Evolutionary conservation across 2,113 vertebrate species (phyloP), one percentile per base, ranked within the genome.

Genomic region (Tonatia bakeri): DNA sequence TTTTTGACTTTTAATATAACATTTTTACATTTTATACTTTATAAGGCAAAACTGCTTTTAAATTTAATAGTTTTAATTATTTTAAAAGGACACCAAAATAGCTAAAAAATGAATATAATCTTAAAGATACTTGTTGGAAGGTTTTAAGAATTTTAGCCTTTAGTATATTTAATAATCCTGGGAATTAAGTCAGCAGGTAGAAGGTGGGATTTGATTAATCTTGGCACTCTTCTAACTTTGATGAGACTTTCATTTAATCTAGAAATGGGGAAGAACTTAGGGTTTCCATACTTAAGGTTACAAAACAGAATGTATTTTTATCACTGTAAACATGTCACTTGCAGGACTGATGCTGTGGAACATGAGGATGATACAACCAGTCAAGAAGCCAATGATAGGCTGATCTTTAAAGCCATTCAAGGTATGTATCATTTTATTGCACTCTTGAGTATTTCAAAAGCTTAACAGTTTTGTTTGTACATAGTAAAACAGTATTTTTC

Each of bases 331-430:
- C 94, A 90, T 4, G 50, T 87, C 88, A 36, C 77, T 98, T 97
- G 93, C 96, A 99, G 98, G 97, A 33, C 61, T 64, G 26, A 90
- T 84, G 96, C 86, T 92, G 1, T 76, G 80, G 95, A 96, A 87
- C 91, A 72, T 13, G 96, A 90, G 14, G 93, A 96, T 87, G 96
- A 93, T 31, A 45, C 54, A 76, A 89, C 69, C 33, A 85, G 70
- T 36, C 97, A 97, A 90, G 96, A 97, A 52, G 59, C 43, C 4
- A 96, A 96, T 40, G 97, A 98, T 3, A 97, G 16, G 0, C 13
- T 82, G 86, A 67, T 98, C 95, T 91, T 98, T 43, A 96, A 79
- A 91, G 97, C 96, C 45, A 85, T 98, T 95, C 98, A 98, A 98
- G 98, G 98, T 99, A 97, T 90, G 97, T 95, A 4, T 67, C 33